Evolutionary conservation across 2,888 invertebrate species (phyloP).

Genomic region (Smittia aterrima): DNA sequence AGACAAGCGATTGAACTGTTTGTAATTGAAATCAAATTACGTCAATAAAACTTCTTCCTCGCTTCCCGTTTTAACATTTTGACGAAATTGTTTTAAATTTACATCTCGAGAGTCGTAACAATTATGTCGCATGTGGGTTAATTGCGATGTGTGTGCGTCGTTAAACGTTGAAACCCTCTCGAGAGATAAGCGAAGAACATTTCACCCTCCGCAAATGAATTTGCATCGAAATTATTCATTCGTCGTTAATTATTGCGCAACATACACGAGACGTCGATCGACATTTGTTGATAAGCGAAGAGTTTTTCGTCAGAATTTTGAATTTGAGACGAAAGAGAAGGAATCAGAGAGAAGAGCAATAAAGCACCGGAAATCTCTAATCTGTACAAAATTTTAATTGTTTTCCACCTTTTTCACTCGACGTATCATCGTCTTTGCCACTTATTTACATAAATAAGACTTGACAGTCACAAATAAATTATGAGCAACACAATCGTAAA

Average conservation of each 20-base stretch:
- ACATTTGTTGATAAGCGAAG: background rate
- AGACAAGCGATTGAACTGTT: background rate
- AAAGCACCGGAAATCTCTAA: conserved; percentile 32
- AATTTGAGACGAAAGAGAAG: background rate
- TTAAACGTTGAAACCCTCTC: background rate
- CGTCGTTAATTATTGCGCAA: conserved; percentile 16
- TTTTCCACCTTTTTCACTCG: conserved; percentile 18
- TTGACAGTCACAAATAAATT: background rate
- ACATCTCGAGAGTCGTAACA: background rate
- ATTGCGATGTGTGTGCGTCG: background rate
- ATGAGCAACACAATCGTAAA: background rate
- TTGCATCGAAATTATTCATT: conserved; percentile 17
- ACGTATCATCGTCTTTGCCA: background rate
- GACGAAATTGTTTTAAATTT: background rate
- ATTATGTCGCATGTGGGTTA: conserved; percentile 11
- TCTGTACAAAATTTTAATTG: conserved; percentile 15
- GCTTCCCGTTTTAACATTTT: no score
- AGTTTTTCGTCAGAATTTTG: background rate
- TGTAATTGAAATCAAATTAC: no score
- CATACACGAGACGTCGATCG: conserved; percentile 3
- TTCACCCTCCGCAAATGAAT: background rate
- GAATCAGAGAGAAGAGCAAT: background rate
- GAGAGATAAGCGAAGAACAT: background rate
- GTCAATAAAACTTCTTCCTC: no score
- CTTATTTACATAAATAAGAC: background rate